phyloP scores from a whole-genome alignment of 2,113 vertebrate species.

The Eolophus roseicapilla region DNA sequence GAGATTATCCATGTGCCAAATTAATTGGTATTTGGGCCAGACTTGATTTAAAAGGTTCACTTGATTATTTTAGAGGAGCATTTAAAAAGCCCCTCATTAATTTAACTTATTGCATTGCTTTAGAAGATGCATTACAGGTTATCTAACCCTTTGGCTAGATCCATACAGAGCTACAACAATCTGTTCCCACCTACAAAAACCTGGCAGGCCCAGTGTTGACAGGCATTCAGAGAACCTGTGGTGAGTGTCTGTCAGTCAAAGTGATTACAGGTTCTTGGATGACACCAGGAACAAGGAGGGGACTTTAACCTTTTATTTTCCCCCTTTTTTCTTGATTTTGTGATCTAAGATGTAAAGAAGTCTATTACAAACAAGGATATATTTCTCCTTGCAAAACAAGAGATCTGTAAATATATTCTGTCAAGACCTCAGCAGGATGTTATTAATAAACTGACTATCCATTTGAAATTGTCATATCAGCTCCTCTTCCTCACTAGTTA shows the following conservation, averaged over 20 bases:
- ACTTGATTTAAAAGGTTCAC: not conserved
- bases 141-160: not conserved
- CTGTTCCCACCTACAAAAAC: not conserved
- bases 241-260: not conserved
- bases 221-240: not conserved
- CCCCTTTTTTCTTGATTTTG: not conserved
- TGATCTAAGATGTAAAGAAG: not conserved
- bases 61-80: not conserved
- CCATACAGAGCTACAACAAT: not conserved
- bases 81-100: not conserved
- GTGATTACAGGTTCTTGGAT: not conserved
- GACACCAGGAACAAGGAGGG: not conserved
- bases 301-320: not conserved
- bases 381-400: not conserved
- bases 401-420: not conserved
- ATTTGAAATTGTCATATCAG: not conserved
- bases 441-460: not conserved
- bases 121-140: not conserved
- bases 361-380: not conserved
- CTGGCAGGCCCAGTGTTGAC: not conserved
- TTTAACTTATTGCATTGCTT: not conserved
- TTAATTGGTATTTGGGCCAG: not conserved
- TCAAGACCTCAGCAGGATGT: not conserved
- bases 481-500: not conserved
- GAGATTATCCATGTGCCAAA: not conserved